phyloP scores from a whole-genome alignment of 2,888 invertebrate species.

The Griposia aprilina region DNA sequence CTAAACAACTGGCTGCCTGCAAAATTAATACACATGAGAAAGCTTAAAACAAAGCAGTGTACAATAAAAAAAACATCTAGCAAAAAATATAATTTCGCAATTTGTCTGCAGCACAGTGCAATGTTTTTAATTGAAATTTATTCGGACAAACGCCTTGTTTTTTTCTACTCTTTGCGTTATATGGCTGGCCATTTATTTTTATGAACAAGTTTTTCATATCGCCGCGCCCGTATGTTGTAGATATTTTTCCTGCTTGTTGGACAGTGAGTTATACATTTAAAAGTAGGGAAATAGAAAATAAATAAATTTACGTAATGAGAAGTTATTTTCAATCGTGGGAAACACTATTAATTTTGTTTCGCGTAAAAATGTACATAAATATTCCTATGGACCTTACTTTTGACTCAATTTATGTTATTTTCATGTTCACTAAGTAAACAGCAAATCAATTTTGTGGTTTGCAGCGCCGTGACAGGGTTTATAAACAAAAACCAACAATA shows the following conservation, averaged over 20 bases:
- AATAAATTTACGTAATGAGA: background rate
- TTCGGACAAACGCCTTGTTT: conserved; percentile 48
- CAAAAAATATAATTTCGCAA: conserved; percentile 56
- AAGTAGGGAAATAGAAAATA: background rate
- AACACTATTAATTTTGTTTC: background rate
- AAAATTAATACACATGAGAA: conserved; percentile 32
- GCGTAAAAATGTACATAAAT: background rate
- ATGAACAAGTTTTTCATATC: conserved; percentile 50
- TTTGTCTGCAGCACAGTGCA: conserved; percentile 57
- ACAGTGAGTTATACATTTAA: conserved; percentile 17
- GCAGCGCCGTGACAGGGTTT: background rate
- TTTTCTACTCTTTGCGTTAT: conserved; percentile 33
- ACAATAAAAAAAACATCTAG: background rate
- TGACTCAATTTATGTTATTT: background rate
- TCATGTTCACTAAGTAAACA: background rate
- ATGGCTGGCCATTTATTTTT: conserved; percentile 37
- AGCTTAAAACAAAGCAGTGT: conserved; percentile 3
- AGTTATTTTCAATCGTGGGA: background rate
- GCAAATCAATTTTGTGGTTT: background rate
- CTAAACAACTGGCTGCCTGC: background rate
- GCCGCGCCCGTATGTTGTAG: conserved; percentile 5
- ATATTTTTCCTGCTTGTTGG: conserved; percentile 13
- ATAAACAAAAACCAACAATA: background rate
- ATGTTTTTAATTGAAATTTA: conserved; percentile 70
- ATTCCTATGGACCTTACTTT: background rate